Conservation (phyloP, 2,888 invertebrate genomes). For the Caenorhabditis sp. region DNA sequence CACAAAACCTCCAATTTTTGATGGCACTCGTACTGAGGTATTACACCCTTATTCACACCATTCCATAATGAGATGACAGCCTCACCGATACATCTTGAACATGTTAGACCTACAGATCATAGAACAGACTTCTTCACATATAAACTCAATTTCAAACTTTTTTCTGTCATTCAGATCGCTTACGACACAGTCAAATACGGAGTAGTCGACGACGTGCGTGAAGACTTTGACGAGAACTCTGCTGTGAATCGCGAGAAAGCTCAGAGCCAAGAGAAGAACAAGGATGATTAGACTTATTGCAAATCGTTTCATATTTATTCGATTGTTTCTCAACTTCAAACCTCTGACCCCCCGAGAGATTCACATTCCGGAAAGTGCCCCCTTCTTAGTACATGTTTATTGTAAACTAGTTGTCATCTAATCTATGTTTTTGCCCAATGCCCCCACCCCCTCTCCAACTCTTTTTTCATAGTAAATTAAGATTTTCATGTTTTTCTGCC, state of each 20-base stretch:
- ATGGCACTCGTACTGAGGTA: too few relatives aligned
- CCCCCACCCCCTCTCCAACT: neutral
- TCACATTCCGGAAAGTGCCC: constrained; percentile 31
- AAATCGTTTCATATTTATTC: constrained; percentile 4
- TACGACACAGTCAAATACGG: constrained; percentile 84
- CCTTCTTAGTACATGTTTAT: constrained; percentile 18
- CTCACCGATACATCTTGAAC: too few relatives aligned
- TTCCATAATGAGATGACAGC: too few relatives aligned
- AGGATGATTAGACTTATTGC: constrained; percentile 47
- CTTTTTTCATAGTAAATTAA: neutral
- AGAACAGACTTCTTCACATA: too few relatives aligned
- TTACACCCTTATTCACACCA: too few relatives aligned
- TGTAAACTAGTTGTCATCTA: constrained; percentile 44
- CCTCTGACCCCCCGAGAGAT: constrained; percentile 1
- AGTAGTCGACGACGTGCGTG: constrained; percentile 86
- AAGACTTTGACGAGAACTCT: constrained; percentile 72
- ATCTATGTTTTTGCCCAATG: constrained; percentile 7
- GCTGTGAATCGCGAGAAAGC: constrained; percentile 61
- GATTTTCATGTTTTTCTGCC: constrained; percentile 4
- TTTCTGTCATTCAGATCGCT: constrained; percentile 59
- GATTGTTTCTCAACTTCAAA: neutral
- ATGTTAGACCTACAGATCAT: too few relatives aligned
- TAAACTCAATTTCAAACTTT: neutral
- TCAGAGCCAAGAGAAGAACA: constrained; percentile 27
- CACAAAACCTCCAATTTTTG: too few relatives aligned